A percentile compares a stretch with the other conserved stretches of the same genome.
These are phyloP conservation scores for Drosophila kurseongensis DNA, from an alignment of 1,140 invertebrate species.

Conservation along the genomic window DNA sequence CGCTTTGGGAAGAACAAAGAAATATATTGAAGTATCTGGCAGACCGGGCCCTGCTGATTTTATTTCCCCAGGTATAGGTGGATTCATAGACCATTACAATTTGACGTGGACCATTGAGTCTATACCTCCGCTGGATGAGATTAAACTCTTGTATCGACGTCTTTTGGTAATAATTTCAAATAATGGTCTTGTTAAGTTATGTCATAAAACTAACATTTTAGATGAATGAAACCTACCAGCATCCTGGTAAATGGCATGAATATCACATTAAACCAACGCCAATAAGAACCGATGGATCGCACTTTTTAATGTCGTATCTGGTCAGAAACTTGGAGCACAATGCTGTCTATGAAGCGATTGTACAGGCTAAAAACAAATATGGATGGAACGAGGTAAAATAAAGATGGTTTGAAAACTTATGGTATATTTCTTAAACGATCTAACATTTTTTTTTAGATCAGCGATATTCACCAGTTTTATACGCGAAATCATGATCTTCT, in stretches of 20 bases:
- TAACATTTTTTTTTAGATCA: slow-evolving; percentile 64
- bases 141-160: slow-evolving; percentile 86
- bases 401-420: not conserved
- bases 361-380: slow-evolving; percentile 88
- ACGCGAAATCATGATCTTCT: slow-evolving; percentile 81
- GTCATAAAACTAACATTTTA: slow-evolving; percentile 30
- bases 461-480: slow-evolving; percentile 84
- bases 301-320: slow-evolving; percentile 85
- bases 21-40: slow-evolving; percentile 85
- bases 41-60: slow-evolving; percentile 85
- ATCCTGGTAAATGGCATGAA: slow-evolving; percentile 86
- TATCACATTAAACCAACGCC: slow-evolving; percentile 82
- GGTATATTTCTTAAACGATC: not conserved
- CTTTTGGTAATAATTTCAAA: slow-evolving; percentile 82
- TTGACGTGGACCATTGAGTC: slow-evolving; percentile 87
- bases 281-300: slow-evolving; percentile 68
- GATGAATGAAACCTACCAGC: slow-evolving; percentile 86
- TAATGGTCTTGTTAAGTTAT: not conserved
- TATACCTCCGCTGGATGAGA: slow-evolving; percentile 86
- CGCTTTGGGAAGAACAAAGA: slow-evolving; percentile 85
- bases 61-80: slow-evolving; percentile 84
- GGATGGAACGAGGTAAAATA: slow-evolving; percentile 87
- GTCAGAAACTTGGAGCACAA: slow-evolving; percentile 86
- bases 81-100: slow-evolving; percentile 85
- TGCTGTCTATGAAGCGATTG: slow-evolving; percentile 88